These are phyloP conservation scores for Paracentrotus lividus DNA, from an alignment of 53 echinoderm and acorn worm species.

Conservation along the genomic window DNA sequence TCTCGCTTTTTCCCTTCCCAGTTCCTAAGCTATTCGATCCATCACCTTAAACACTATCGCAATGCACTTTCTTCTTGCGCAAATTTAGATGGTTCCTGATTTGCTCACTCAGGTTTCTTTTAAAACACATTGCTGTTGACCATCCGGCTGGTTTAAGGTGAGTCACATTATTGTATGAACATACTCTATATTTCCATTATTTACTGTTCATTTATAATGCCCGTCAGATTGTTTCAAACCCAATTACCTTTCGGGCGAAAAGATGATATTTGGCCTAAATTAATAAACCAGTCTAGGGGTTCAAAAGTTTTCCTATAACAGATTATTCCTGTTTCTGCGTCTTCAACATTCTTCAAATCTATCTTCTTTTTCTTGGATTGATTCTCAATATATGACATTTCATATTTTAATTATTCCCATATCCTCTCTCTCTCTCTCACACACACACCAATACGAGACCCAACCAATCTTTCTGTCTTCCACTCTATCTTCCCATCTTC, in stretches of 20 bases:
- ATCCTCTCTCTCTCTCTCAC: background rate
- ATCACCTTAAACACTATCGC: constrained; percentile 39
- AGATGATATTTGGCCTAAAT: background rate
- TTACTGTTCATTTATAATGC: background rate
- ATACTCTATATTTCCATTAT: background rate
- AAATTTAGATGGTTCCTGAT: constrained; percentile 8
- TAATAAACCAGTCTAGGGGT: background rate
- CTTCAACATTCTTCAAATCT: background rate
- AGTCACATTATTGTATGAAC: background rate
- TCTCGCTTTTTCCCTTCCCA: background rate
- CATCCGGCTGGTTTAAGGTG: background rate
- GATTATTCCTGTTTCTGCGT: background rate
- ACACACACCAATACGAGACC: too few species aligned
- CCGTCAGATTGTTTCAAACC: too few species aligned
- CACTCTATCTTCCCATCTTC: background rate
- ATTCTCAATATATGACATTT: background rate
- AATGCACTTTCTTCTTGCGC: constrained; percentile 8
- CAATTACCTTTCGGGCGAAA: too few species aligned
- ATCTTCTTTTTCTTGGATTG: background rate
- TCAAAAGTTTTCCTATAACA: background rate
- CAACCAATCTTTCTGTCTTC: background rate
- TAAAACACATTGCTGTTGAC: background rate
- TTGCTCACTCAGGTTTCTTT: background rate
- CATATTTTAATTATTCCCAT: background rate
- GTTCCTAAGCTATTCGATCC: background rate